A percentile compares a stretch with the other conserved stretches of the same genome.
These are phyloP conservation scores for Napeogenes inachia DNA, from an alignment of 2,888 invertebrate species.

Conservation along the genomic window DNA sequence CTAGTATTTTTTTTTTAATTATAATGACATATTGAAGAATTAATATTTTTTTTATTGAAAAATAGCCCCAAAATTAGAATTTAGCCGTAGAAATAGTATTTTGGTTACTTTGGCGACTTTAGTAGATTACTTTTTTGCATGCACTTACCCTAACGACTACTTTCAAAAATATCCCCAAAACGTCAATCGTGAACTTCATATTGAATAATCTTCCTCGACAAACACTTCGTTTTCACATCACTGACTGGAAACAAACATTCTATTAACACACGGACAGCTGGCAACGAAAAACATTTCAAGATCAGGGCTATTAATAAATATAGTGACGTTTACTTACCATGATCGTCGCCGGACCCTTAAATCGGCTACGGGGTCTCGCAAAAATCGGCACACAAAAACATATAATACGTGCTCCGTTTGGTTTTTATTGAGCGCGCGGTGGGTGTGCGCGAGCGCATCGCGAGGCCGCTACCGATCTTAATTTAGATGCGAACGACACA, in stretches of 20 bases:
- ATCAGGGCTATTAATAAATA: slow-evolving; percentile 38
- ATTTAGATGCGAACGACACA: slow-evolving; percentile 65
- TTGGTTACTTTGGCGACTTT: too few species aligned
- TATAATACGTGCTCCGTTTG: slow-evolving; percentile 73
- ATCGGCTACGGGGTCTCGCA: slow-evolving; percentile 33
- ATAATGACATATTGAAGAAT: too few species aligned
- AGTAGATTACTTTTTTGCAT: not conserved
- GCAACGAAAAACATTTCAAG: slow-evolving; percentile 37
- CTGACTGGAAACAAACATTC: slow-evolving; percentile 57
- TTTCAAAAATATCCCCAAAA: slow-evolving; percentile 73
- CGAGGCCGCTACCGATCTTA: slow-evolving; percentile 71
- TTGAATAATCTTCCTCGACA: slow-evolving; percentile 43
- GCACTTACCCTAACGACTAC: slow-evolving; percentile 70
- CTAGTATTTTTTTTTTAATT: too few species aligned
- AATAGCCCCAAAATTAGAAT: too few species aligned
- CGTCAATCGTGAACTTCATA: slow-evolving; percentile 75
- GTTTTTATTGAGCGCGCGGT: slow-evolving; percentile 58
- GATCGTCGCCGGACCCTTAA: slow-evolving; percentile 26
- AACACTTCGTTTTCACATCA: slow-evolving; percentile 59
- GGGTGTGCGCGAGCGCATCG: slow-evolving; percentile 64
- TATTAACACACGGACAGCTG: slow-evolving; percentile 35
- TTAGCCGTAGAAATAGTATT: too few species aligned
- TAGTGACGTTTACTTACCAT: slow-evolving; percentile 44
- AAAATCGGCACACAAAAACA: slow-evolving; percentile 58
- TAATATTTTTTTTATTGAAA: too few species aligned